phyloP scores from a whole-genome alignment of 2,888 invertebrate species.

The Drosophila seclusa region DNA sequence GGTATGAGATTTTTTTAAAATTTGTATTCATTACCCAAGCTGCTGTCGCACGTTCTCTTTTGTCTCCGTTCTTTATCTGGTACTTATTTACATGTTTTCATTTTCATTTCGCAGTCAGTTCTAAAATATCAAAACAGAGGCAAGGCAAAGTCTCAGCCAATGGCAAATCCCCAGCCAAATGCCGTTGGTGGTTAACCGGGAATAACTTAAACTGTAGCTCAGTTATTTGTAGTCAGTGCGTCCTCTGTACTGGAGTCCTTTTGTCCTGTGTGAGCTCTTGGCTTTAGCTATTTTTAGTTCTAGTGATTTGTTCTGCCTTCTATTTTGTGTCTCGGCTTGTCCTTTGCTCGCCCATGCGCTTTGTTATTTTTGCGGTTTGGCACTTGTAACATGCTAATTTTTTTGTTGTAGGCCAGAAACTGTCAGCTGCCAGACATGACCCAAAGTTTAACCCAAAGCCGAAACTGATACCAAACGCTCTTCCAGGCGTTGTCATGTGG shows the following conservation, averaged over 20 bases:
- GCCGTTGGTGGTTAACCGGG: constrained; percentile 49
- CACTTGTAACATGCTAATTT: constrained; percentile 69
- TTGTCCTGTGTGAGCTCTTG: constrained; percentile 29
- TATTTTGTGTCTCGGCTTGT: constrained; percentile 30
- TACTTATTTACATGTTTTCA: constrained; percentile 65
- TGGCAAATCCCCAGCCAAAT: constrained; percentile 52
- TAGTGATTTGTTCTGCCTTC: constrained; percentile 71
- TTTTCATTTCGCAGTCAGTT: constrained; percentile 51
- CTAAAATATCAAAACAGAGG: constrained; percentile 51
- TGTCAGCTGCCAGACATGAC: constrained; percentile 32
- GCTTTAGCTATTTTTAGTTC: constrained; percentile 70
- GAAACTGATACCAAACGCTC: constrained; percentile 61
- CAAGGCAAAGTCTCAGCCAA: constrained; percentile 13
- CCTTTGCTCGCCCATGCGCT: constrained; percentile 40
- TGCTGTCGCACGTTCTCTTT: constrained; percentile 22
- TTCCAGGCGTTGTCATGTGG: constrained; percentile 21
- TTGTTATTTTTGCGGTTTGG: constrained; percentile 77
- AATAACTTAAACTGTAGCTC: constrained; percentile 41
- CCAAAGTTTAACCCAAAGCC: constrained; percentile 45
- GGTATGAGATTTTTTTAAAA: constrained; percentile 14
- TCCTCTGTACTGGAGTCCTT: constrained; percentile 13
- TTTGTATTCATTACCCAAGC: constrained; percentile 69
- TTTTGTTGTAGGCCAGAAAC: constrained; percentile 8
- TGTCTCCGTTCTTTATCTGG: constrained; percentile 30
- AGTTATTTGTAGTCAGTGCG: constrained; percentile 42